phyloP scores from a whole-genome alignment of 2,113 vertebrate genomes.

The Amblyopsis rosae region DNA sequence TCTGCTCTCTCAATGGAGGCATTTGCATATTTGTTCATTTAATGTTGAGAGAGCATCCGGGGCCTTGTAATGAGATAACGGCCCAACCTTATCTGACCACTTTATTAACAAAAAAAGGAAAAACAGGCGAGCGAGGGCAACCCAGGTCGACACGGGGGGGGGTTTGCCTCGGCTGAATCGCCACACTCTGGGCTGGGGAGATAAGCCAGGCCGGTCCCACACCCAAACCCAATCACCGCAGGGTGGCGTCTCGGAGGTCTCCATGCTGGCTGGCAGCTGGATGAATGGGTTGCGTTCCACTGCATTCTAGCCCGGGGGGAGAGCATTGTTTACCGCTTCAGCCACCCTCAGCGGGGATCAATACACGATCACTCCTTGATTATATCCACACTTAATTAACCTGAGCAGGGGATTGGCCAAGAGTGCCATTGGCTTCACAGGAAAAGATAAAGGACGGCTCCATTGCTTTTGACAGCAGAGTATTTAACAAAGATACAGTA shows the following conservation, averaged over 20 bases:
- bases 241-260: conserved; percentile 51
- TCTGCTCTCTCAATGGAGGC: conserved; percentile 28
- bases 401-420: conserved; percentile 45
- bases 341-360: conserved; percentile 60
- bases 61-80: conserved; percentile 71
- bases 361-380: conserved; percentile 69
- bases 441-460: conserved; percentile 30
- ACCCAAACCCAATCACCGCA: conserved; percentile 62
- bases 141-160: conserved; percentile 34
- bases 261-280: conserved; percentile 24
- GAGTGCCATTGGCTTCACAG: conserved; percentile 18
- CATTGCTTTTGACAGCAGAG: conserved; percentile 44
- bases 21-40: conserved; percentile 67
- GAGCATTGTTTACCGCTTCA: conserved; percentile 64
- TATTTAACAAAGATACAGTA: conserved; percentile 35
- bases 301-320: conserved; percentile 50
- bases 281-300: conserved; percentile 60
- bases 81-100: conserved; percentile 69
- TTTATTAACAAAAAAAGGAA: conserved; percentile 68
- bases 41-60: conserved; percentile 42
- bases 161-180: conserved; percentile 48
- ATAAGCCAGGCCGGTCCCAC: conserved; percentile 67
- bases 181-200: conserved; percentile 67
- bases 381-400: conserved; percentile 76
- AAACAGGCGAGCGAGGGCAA: conserved; percentile 57